Evolutionary conservation across 2,797 vertebrate genomes (phyloP).

Genomic region (Mormyrops attenuatus): DNA sequence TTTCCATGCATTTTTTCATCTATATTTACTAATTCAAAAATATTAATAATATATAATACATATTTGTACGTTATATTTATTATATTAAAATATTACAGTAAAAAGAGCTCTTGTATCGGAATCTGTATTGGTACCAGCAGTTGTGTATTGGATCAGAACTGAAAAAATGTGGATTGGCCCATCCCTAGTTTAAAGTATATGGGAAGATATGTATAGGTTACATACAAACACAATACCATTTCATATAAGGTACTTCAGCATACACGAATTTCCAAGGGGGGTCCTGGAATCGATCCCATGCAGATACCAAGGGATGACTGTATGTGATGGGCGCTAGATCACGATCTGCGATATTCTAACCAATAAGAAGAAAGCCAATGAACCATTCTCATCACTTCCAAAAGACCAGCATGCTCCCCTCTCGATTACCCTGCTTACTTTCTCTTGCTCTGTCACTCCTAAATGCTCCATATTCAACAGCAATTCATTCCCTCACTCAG

Average conservation of each 20-base stretch:
- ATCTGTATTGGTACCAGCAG: not conserved
- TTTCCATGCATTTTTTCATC: not conserved
- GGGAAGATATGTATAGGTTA: not conserved
- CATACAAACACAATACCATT: not conserved
- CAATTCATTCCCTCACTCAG: not conserved
- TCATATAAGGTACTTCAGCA: not conserved
- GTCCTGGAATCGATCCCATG: not conserved
- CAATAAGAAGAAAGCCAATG: not conserved
- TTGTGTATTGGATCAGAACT: no score
- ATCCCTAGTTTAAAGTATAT: not conserved
- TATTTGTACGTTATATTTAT: not conserved
- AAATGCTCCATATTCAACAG: constrained; percentile 12
- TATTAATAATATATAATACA: not conserved
- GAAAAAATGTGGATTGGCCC: not conserved
- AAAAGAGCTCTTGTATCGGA: not conserved
- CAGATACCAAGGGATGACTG: not conserved
- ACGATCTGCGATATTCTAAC: not conserved
- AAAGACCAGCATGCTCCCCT: not conserved
- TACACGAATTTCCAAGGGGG: not conserved
- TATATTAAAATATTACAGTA: not conserved
- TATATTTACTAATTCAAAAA: not conserved
- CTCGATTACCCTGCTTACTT: constrained; percentile 13
- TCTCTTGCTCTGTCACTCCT: not conserved
- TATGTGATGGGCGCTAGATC: not conserved
- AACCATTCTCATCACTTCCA: not conserved